Base-by-base conservation (phyloP, 2,888 invertebrate species). In the Uloborus plumipes region DNA sequence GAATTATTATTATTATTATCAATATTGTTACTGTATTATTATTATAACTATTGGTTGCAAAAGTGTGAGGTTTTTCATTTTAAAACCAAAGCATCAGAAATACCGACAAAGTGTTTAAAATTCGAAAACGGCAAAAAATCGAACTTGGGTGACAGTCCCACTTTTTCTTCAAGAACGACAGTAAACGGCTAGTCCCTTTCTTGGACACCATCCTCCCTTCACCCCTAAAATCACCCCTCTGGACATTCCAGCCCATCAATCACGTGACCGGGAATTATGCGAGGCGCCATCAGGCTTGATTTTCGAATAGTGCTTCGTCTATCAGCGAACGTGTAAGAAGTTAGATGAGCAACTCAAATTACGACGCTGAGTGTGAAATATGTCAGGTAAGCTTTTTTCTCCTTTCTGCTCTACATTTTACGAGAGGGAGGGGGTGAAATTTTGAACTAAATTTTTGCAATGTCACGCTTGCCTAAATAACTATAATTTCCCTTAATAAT, bases 231-330 rank as follows among this genome's bases (percentile, higher is more conserved):
- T 50, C 49, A 20, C 50, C 18, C 71, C 49, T 55, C 18, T 55
- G 20, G 55, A 55, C 49, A 65, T 39, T 65, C 65, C 47, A 39
- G 9, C 65, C 47, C 39, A 65, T 65, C 18, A 18, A n/a, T 47
- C 31, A 39, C 65, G 65, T 65, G 65, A 65, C 47, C n/a, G 65
- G 39, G 18, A 65, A 39, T 65, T 47, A 47, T 49, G 49, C n/a
- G 47, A 47, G n/a, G 39, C 49, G 55, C n/a, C 55, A 20, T 55
- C 55, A 16, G 55, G 55, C 55, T 9, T 55, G 55, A 18, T n/a
- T n/a, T 55, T 20, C 15, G 55, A 55, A 55, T 18, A n/a, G 55
- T 55, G 9, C 18, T 18, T 55, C 55, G n/a, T 20, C 15, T 7
- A 55, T 55, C 20, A n/a, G 18, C 9, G 20, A n/a, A 55, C 16